Evolutionary conservation across 1,140 invertebrate species (phyloP), one percentile per base, ranked within the genome.

Genomic region (Drosophila fuyamai): DNA sequence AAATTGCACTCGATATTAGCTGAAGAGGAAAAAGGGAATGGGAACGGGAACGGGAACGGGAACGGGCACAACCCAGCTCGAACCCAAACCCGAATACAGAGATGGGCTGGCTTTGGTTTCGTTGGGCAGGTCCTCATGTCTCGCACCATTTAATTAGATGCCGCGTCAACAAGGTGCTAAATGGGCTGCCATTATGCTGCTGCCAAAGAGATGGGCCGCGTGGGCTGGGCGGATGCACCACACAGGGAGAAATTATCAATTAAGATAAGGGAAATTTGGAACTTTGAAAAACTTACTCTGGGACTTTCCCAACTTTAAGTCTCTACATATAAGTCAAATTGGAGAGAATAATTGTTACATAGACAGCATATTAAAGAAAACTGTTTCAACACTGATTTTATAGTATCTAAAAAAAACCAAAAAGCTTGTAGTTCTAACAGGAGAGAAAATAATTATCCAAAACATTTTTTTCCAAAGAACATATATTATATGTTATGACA

Each of bases 161-260:
- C 85, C 85, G 84, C 84, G 85, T 89, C 84, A 89, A 90, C 84
- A 89, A 89, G 84, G 84, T 89, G 84, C 85, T 89, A 89, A 89
- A 89, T 89, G 84, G 77, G 40, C 73, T 84, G 80, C 74, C 76
- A 89, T 89, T 89, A 89, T 50, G 71, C 18, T 18, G 60, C 51
- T 23, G 61, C 16, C 35, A 51, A 40, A 35, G 44, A 29, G 71
- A 63, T 51, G 73, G 73, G 72, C 72, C 73, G 73, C 73, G 73
- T 76, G 73, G 73, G 73, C 44, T 76, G 73, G 73, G 18, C 60
- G 44, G 63, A 63, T 63, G 47, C 59, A 35, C 3, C 13, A 38
- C 66, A 55, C 47, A 3, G 18, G 0, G 18, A 55, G 41, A 55
- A 54, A 32, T 55, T 35, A 51, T 6, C 3, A n/a, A 4, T 12